Conservation (phyloP, 1,140 invertebrate species). For the Metaphire vulgaris region DNA sequence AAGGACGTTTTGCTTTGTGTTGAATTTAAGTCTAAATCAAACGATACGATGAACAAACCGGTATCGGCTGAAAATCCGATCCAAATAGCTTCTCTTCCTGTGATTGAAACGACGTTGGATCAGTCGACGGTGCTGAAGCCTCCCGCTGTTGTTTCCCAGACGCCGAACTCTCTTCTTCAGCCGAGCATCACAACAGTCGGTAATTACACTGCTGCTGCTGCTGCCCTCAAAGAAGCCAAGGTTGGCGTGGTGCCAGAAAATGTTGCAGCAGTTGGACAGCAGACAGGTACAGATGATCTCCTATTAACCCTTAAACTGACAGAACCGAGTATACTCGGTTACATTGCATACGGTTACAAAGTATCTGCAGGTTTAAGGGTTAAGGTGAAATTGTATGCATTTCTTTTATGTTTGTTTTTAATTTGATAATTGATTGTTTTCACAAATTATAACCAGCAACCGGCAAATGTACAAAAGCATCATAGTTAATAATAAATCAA, state of each 20-base stretch:
- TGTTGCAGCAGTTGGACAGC: background rate
- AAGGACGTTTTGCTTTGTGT: background rate
- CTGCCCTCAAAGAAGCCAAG: background rate
- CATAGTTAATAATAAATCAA: no score
- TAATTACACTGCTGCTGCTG: background rate
- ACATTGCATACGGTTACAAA: no score
- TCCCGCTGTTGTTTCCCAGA: background rate
- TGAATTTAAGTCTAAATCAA: background rate
- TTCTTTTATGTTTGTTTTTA: no score
- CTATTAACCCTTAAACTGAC: background rate
- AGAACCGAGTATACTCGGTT: background rate
- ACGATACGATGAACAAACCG: background rate
- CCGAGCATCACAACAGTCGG: background rate
- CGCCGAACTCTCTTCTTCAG: background rate
- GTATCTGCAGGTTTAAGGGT: no score
- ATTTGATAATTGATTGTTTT: no score
- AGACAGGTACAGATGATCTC: background rate
- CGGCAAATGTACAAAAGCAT: no score
- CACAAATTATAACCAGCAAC: no score
- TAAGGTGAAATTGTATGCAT: no score
- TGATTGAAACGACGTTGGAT: background rate
- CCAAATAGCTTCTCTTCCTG: background rate
- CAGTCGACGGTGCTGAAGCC: background rate
- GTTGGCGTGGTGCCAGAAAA: background rate
- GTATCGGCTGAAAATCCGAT: background rate